phyloP scores from a whole-genome alignment of 2,797 vertebrate species.

The Spinus pinus region DNA sequence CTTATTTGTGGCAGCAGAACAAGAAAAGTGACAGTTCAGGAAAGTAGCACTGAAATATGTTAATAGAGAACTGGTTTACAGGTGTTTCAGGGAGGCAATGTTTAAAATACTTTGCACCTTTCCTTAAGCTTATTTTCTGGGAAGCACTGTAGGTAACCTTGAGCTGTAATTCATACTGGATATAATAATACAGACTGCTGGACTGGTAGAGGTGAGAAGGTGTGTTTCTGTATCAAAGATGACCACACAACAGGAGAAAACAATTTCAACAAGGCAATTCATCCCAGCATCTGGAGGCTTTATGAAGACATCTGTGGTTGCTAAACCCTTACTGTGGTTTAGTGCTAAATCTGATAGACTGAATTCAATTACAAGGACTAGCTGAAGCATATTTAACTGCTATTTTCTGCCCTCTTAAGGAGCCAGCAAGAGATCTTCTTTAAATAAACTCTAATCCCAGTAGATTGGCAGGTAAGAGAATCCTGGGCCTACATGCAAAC shows the following conservation, averaged over 20 bases:
- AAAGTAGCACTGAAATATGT: background rate
- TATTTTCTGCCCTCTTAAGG: background rate
- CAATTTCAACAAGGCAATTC: background rate
- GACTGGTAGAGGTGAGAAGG: background rate
- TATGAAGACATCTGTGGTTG: background rate
- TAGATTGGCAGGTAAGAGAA: background rate
- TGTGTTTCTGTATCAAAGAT: background rate
- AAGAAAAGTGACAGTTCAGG: background rate
- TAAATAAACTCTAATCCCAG: conserved; percentile 34
- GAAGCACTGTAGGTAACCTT: background rate
- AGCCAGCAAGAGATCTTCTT: background rate
- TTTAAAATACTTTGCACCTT: background rate
- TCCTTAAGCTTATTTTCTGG: background rate
- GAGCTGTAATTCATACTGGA: background rate
- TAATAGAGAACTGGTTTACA: background rate
- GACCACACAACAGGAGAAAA: background rate
- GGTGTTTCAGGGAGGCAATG: background rate
- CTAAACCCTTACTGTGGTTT: background rate
- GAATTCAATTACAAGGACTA: background rate
- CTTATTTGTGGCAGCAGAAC: background rate
- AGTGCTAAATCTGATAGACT: background rate
- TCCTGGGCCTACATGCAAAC: background rate
- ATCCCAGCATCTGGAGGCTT: background rate
- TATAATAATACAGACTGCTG: background rate
- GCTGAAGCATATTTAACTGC: background rate